These are phyloP conservation scores for Hippasteria phrygiana DNA, from an alignment of 53 echinoderm and acorn worm species.

Conservation along the genomic window DNA sequence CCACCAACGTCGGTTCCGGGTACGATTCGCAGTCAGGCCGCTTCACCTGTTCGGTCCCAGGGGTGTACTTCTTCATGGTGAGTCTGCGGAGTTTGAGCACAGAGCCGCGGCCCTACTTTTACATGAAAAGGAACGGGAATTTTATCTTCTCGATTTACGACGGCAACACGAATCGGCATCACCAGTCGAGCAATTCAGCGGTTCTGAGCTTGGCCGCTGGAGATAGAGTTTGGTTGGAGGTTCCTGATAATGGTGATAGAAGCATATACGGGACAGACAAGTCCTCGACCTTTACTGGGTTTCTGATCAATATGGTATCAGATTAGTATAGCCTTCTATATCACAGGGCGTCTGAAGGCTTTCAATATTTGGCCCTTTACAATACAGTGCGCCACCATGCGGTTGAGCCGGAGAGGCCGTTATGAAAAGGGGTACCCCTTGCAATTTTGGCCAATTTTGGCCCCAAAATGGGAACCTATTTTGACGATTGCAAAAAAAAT, in stretches of 20 bases:
- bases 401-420: too few species aligned
- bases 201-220: neutral
- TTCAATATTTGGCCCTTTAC: neutral
- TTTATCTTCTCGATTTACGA: neutral
- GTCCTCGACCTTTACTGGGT: neutral
- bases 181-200: slow-evolving; percentile 13
- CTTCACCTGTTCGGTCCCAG: slow-evolving; percentile 41
- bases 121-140: neutral
- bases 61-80: slow-evolving; percentile 22
- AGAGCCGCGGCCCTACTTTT: neutral
- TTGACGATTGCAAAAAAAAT: too few species aligned
- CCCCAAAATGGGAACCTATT: too few species aligned
- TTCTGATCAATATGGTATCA: neutral
- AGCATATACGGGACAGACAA: too few species aligned
- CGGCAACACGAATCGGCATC: neutral
- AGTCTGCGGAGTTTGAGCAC: neutral
- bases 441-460: too few species aligned
- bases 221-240: neutral
- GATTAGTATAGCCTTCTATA: neutral
- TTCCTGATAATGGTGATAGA: too few species aligned
- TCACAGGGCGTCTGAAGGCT: neutral
- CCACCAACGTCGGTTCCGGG: neutral
- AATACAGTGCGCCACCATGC: neutral
- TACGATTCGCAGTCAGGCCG: slow-evolving; percentile 28
- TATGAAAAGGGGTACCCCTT: too few species aligned